Evolutionary conservation across 2,888 invertebrate genomes (phyloP).

Genomic region (Calephelis perditalis): DNA sequence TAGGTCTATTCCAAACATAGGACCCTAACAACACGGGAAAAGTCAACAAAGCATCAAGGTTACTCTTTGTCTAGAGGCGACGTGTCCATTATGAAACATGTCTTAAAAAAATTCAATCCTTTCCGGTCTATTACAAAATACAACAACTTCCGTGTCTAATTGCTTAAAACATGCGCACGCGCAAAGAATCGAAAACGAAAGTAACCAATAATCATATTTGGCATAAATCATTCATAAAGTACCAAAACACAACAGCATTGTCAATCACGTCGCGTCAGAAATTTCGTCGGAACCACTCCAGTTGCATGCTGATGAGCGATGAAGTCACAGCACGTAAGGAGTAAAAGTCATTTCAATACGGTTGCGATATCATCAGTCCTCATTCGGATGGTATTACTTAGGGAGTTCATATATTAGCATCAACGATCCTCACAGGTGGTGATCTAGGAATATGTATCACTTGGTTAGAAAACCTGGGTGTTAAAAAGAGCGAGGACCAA

Average conservation of each 20-base stretch:
- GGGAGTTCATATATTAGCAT: not conserved
- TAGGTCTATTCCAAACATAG: too few species aligned
- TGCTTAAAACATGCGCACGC: not conserved
- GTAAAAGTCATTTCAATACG: slow-evolving; percentile 36
- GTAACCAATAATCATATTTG: slow-evolving; percentile 29
- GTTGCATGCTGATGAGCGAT: slow-evolving; percentile 37
- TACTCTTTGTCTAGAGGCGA: too few species aligned
- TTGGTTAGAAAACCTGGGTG: too few species aligned
- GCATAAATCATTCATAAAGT: slow-evolving; percentile 33
- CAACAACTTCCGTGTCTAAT: not conserved
- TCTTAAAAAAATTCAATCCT: too few species aligned
- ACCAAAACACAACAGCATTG: slow-evolving; percentile 27
- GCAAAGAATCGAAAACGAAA: slow-evolving; percentile 29
- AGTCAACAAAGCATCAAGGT: too few species aligned
- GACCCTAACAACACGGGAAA: too few species aligned
- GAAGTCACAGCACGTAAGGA: slow-evolving; percentile 50
- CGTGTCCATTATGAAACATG: too few species aligned
- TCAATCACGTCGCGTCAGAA: slow-evolving; percentile 32
- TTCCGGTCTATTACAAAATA: slow-evolving; percentile 9
- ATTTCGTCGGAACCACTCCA: slow-evolving; percentile 44
- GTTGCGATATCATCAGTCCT: slow-evolving; percentile 15
- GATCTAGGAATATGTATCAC: too few species aligned
- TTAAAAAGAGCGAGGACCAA: too few species aligned
- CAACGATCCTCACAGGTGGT: too few species aligned
- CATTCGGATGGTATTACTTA: not conserved